A percentile compares a stretch with the other conserved stretches of the same genome.
Evolutionary conservation across 1,140 invertebrate genomes (phyloP).

Genomic region (Drosophila seguyi): DNA sequence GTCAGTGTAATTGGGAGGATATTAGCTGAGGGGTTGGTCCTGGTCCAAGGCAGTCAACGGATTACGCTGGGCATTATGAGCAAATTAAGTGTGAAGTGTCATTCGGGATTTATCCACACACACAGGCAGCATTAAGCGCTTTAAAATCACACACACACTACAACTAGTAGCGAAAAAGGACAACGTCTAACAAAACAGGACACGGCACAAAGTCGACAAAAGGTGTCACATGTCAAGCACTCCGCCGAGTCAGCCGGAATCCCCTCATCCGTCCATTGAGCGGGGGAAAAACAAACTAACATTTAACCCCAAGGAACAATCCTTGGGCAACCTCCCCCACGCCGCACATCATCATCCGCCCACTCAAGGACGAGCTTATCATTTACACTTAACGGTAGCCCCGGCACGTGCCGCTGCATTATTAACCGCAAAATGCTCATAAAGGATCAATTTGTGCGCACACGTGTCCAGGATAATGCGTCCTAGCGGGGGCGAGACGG

Average conservation of each 20-base stretch:
- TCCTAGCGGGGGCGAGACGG: conserved; percentile 29
- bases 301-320: conserved; percentile 59
- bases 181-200: conserved; percentile 40
- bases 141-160: conserved; percentile 32
- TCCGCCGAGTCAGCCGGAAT: conserved; percentile 26
- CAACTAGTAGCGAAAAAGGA: not conserved
- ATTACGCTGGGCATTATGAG: conserved; percentile 79
- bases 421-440: conserved; percentile 84
- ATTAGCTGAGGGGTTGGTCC: conserved; percentile 62
- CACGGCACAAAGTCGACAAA: conserved; percentile 63
- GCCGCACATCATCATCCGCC: not conserved
- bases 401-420: conserved; percentile 73
- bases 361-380: conserved; percentile 63
- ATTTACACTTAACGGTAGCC: conserved; percentile 76
- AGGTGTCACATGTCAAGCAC: conserved; percentile 78
- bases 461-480: conserved; percentile 75
- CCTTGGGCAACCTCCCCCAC: not conserved
- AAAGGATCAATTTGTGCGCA: conserved; percentile 83
- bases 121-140: conserved; percentile 51
- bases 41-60: conserved; percentile 45
- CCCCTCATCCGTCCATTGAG: not conserved
- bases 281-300: conserved; percentile 64
- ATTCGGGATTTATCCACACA: conserved; percentile 72
- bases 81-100: conserved; percentile 84
- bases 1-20: conserved; percentile 78